Evolutionary conservation across 2,113 vertebrate genomes (phyloP).

Genomic region (Forbesichthys agassizii): DNA sequence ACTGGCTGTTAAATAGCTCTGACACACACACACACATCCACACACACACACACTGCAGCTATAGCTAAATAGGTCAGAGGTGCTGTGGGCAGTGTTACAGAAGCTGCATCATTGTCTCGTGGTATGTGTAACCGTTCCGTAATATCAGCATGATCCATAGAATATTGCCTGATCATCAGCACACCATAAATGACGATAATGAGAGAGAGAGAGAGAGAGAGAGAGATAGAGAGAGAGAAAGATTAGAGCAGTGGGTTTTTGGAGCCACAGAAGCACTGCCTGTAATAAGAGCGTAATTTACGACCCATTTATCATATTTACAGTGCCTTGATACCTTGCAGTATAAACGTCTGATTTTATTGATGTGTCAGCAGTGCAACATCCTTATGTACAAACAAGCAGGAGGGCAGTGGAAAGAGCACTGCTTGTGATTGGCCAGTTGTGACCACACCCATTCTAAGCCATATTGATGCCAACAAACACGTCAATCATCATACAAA

Average conservation of each 20-base stretch:
- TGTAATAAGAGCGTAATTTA: not conserved
- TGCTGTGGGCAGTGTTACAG: no score
- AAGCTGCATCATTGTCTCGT: no score
- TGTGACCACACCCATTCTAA: conserved; percentile 43
- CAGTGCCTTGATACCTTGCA: not conserved
- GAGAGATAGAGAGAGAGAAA: not conserved
- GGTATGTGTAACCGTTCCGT: no score
- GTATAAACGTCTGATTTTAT: not conserved
- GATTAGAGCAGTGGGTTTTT: not conserved
- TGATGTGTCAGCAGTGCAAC: not conserved
- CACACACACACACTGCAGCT: not conserved
- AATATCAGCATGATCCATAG: no score
- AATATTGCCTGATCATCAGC: no score
- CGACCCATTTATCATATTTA: no score
- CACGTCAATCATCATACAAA: conserved; percentile 16
- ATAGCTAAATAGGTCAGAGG: not conserved
- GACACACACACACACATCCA: no score
- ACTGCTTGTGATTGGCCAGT: conserved; percentile 40
- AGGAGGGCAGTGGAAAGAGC: conserved; percentile 15
- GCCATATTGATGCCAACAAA: not conserved
- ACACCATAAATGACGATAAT: not conserved
- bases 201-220: not conserved
- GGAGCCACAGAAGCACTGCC: not conserved
- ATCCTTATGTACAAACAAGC: conserved; percentile 5
- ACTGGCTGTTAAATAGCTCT: no score